Evolutionary conservation across 2,113 vertebrate genomes (phyloP).

Genomic region (Vulpes ferrilata): DNA sequence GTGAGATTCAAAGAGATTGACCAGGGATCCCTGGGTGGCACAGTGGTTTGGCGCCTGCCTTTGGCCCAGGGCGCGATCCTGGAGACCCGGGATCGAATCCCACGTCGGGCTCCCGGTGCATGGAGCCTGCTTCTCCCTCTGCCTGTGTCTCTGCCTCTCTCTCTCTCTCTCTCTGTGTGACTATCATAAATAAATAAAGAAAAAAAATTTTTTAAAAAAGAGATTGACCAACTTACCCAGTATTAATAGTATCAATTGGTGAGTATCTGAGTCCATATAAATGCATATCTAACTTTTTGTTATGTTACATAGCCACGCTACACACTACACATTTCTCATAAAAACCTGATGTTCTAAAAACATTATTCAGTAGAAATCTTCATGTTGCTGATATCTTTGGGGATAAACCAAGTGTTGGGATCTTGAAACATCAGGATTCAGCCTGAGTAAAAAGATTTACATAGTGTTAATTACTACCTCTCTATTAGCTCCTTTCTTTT

Average conservation of each 20-base stretch:
- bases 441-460: constrained; percentile 10
- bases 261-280: not conserved
- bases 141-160: no score
- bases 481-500: not conserved
- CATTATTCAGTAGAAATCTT: not conserved
- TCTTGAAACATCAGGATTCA: constrained; percentile 37
- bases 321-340: not conserved
- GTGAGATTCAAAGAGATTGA: constrained; percentile 35
- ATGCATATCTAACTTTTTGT: not conserved
- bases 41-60: no score
- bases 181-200: no score
- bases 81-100: no score
- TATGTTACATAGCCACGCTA: not conserved
- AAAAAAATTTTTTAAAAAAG: not conserved
- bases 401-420: not conserved
- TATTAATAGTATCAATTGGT: not conserved
- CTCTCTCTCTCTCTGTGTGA: no score
- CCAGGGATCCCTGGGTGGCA: not conserved
- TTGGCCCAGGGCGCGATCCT: no score
- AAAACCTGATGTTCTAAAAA: constrained; percentile 29
- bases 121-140: no score
- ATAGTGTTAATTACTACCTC: not conserved
- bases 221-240: not conserved
- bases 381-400: constrained; percentile 14
- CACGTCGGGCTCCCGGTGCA: no score